A percentile compares a stretch with the other conserved stretches of the same genome.
These are phyloP conservation scores for Lasioglossum oenotherae DNA, from an alignment of 2,888 invertebrate species.

Conservation along the genomic window DNA sequence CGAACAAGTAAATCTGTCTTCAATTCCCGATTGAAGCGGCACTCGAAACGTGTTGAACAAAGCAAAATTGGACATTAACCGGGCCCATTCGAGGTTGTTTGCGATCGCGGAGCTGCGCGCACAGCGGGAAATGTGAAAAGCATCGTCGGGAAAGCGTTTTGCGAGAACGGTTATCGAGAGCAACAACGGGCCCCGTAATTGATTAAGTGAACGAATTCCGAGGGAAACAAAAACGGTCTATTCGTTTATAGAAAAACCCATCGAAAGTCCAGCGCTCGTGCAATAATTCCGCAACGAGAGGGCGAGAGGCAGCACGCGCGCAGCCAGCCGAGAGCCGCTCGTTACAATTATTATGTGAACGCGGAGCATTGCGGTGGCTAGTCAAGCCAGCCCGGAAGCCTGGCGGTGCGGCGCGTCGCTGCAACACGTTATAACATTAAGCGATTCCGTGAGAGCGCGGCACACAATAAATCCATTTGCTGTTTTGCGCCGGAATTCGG, in stretches of 20 bases:
- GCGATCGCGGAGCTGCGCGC: not conserved
- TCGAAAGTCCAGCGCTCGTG: not conserved
- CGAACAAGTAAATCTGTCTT: not conserved
- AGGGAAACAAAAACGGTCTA: not conserved
- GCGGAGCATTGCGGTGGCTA: not conserved
- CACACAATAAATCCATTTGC: slow-evolving; percentile 13
- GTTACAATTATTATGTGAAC: slow-evolving; percentile 10
- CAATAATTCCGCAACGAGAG: not conserved
- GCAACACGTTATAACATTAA: not conserved
- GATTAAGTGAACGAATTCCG: not conserved
- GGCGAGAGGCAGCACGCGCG: not conserved
- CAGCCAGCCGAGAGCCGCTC: not conserved
- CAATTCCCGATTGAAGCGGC: not conserved
- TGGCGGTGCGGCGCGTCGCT: not conserved
- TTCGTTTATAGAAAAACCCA: not conserved
- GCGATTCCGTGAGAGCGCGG: not conserved
- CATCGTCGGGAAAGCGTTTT: not conserved
- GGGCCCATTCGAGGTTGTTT: not conserved
- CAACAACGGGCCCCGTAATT: not conserved
- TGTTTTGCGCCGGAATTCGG: slow-evolving; percentile 5
- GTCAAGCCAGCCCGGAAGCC: not conserved
- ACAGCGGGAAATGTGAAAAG: not conserved
- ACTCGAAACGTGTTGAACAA: not conserved
- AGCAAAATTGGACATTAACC: not conserved
- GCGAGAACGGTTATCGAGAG: not conserved